Conservation (phyloP, 2,888 invertebrate species). For the Amaurobius ferox region DNA sequence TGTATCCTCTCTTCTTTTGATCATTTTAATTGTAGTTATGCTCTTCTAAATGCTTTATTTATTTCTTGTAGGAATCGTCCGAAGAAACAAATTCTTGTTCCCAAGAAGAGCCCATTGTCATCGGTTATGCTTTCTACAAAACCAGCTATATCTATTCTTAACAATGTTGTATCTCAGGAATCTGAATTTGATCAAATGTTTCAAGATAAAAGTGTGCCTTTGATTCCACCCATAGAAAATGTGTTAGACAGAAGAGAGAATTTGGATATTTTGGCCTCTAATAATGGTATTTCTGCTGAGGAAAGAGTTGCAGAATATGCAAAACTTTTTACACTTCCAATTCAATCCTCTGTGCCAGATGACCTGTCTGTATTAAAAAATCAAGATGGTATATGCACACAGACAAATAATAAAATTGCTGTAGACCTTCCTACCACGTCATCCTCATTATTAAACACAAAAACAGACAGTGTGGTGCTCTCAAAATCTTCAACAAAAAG, state of each 20-base stretch:
- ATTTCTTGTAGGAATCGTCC: constrained; percentile 54
- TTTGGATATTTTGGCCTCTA: constrained; percentile 30
- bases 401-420: constrained; percentile 20
- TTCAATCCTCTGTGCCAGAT: constrained; percentile 46
- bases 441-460: constrained; percentile 30
- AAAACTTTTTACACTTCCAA: constrained; percentile 63
- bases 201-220: constrained; percentile 69
- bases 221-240: constrained; percentile 53
- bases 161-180: constrained; percentile 63
- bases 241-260: constrained; percentile 48
- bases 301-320: constrained; percentile 49
- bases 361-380: constrained; percentile 26
- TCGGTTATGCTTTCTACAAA: constrained; percentile 40
- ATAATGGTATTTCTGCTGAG: constrained; percentile 38
- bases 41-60: not conserved
- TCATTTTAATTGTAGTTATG: not conserved
- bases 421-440: constrained; percentile 30
- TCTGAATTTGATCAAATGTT: constrained; percentile 59
- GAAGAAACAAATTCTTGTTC: constrained; percentile 57
- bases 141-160: constrained; percentile 54
- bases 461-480: constrained; percentile 19
- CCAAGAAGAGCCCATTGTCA: constrained; percentile 37
- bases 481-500: constrained; percentile 48
- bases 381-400: constrained; percentile 18
- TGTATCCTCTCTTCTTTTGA: not conserved